These are phyloP conservation scores for Gavia stellata DNA, from an alignment of 2,113 vertebrate genomes.

Conservation along the genomic window DNA sequence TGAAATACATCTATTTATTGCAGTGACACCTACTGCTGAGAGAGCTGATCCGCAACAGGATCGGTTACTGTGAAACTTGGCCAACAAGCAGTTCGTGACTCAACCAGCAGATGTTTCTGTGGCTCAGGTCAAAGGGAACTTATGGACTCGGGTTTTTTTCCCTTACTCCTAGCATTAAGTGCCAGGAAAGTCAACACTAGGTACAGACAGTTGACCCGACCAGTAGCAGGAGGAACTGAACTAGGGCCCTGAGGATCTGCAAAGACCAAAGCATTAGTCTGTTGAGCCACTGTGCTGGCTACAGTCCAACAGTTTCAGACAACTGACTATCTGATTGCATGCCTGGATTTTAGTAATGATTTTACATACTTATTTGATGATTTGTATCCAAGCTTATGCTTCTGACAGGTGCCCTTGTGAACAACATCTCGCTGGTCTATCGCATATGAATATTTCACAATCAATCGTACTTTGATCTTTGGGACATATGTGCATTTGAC, in stretches of 20 bases:
- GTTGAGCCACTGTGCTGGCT: constrained; percentile 49
- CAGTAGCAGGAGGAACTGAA: constrained; percentile 43
- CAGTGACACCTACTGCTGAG: constrained; percentile 63
- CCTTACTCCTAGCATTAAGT: constrained; percentile 39
- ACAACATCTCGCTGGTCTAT: constrained; percentile 42
- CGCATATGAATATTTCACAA: constrained; percentile 56
- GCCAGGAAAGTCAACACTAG: constrained; percentile 40
- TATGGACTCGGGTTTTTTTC: background rate
- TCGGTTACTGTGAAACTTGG: constrained; percentile 56
- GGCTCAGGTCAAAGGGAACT: constrained; percentile 57
- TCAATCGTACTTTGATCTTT: constrained; percentile 55
- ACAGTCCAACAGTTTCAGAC: constrained; percentile 34
- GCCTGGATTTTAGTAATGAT: constrained; percentile 45
- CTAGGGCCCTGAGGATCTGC: constrained; percentile 26
- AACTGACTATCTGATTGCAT: constrained; percentile 29
- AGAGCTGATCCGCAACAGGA: constrained; percentile 66
- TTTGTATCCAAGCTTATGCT: constrained; percentile 58
- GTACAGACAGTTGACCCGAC: constrained; percentile 46
- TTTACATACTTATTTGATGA: constrained; percentile 54
- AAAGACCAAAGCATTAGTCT: constrained; percentile 25
- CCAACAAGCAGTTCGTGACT: constrained; percentile 46
- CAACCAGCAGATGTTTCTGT: constrained; percentile 61
- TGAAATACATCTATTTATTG: constrained; percentile 64
- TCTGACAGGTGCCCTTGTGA: constrained; percentile 67
- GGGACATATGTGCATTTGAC: constrained; percentile 49